Evolutionary conservation across 2,113 vertebrate genomes (phyloP).

Genomic region (Tympanuchus pallidicinctus): DNA sequence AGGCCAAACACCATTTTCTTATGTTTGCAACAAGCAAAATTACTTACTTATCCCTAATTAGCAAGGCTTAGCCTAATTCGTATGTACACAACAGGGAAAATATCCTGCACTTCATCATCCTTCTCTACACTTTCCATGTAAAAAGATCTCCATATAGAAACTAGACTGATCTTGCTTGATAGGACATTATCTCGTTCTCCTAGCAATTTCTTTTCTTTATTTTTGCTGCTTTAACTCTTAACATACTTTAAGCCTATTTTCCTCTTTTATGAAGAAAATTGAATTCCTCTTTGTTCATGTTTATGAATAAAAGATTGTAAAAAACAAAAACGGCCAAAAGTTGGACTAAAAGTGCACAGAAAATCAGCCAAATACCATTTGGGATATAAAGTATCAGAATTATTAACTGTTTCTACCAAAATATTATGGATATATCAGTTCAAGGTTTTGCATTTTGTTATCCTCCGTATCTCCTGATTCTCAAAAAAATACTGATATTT

Average conservation of each 20-base stretch:
- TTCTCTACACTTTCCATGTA: neutral
- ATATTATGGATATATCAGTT: neutral
- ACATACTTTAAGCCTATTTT: neutral
- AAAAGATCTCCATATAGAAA: neutral
- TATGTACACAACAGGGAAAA: neutral
- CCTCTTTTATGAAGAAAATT: neutral
- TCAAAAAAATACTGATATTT: rapidly evolving
- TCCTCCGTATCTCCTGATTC: neutral
- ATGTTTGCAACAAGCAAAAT: neutral
- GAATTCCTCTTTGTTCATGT: neutral
- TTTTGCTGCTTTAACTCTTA: rapidly evolving
- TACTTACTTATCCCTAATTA: neutral
- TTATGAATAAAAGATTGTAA: neutral
- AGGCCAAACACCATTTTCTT: neutral
- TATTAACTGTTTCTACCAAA: neutral
- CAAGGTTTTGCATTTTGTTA: neutral
- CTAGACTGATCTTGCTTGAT: neutral
- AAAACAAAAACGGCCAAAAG: neutral
- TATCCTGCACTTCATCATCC: neutral
- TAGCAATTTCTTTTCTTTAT: neutral
- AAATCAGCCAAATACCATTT: neutral
- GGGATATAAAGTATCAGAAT: neutral
- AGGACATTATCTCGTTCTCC: neutral
- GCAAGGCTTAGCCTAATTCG: neutral
- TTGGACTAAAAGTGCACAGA: neutral